Conservation (phyloP, 2,797 vertebrate genomes). For the Dromococcyx pavoninus region DNA sequence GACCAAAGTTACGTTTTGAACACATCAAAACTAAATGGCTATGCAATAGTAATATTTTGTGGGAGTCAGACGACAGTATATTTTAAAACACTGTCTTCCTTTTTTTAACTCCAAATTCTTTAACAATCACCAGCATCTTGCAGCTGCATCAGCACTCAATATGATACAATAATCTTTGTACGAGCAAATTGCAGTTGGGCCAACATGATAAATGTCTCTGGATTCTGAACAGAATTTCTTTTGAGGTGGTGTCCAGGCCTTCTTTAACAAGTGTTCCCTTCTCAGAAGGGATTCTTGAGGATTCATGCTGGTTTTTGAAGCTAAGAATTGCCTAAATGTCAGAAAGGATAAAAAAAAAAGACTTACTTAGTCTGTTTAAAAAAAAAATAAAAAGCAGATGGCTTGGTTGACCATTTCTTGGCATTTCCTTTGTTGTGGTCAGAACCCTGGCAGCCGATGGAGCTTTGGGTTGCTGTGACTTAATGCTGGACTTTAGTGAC, state of each 20-base stretch:
- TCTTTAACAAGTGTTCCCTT: not conserved
- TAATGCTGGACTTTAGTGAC: not conserved
- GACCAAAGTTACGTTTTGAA: not conserved
- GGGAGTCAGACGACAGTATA: not conserved
- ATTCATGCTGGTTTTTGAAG: not conserved
- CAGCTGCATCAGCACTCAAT: not conserved
- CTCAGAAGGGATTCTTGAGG: not conserved
- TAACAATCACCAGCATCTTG: not conserved
- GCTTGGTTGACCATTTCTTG: not conserved
- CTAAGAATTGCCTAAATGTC: not conserved
- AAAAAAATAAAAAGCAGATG: rapidly evolving
- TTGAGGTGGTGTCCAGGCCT: not conserved
- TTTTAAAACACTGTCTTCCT: not conserved
- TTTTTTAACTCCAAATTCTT: not conserved
- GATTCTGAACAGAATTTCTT: not conserved
- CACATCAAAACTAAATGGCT: not conserved
- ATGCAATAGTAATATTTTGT: not conserved
- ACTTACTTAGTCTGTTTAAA: not conserved
- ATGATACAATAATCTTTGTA: not conserved
- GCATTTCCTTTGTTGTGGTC: not conserved
- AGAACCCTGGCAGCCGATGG: not conserved
- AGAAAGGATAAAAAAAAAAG: not conserved
- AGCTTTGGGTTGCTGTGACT: not conserved
- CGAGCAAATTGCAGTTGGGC: not conserved
- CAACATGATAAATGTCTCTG: not conserved